Evolutionary conservation across 2,888 invertebrate species (phyloP), one percentile per base, ranked within the genome.

Genomic region (Phortica magna): DNA sequence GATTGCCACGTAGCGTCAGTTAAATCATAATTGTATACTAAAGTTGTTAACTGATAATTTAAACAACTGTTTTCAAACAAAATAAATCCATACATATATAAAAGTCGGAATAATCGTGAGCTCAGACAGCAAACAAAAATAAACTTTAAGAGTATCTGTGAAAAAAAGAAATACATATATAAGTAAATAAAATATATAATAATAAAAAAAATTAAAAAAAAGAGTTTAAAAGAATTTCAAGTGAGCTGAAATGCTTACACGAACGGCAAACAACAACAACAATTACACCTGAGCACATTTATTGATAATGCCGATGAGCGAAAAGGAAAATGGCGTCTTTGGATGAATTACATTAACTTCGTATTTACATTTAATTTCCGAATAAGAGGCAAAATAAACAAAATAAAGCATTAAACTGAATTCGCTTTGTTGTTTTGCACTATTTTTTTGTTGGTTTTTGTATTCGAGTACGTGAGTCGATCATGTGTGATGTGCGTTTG

Each of bases 21-120:
- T 48, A 48, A 48, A 48, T 48, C 14, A 9, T 41, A 74, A 80
- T 77, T 80, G 57, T 74, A 84, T 80, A 82, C 80, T 71, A 75
- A 78, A 82, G 81, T 81, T 84, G 88, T 84, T 88, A 87, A 88
- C 82, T 83, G 86, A 83, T 87, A 84, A 85, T 80, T 82, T 84
- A 88, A 88, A 88, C 88, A 88, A 87, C 79, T 81, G 86, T 80
- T 76, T 78, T 55, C 41, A 72, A 61, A 9, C 48, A 48, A 53
- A 19, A 42, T 43, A 76, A 64, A 61, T 68, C 57, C 65, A 65
- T 55, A 12, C 9, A 68, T 39, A 57, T 41, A 55, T 57, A 48
- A n/a, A 12, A n/a, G 17, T 59, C 17, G 59, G 59, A 41, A 42
- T 42, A 12, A 42, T 43, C 7, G 39, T 31, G 71, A 42, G 17